Conservation (phyloP, 2,113 vertebrate genomes). For the Tretioscincus oriximinensis region DNA sequence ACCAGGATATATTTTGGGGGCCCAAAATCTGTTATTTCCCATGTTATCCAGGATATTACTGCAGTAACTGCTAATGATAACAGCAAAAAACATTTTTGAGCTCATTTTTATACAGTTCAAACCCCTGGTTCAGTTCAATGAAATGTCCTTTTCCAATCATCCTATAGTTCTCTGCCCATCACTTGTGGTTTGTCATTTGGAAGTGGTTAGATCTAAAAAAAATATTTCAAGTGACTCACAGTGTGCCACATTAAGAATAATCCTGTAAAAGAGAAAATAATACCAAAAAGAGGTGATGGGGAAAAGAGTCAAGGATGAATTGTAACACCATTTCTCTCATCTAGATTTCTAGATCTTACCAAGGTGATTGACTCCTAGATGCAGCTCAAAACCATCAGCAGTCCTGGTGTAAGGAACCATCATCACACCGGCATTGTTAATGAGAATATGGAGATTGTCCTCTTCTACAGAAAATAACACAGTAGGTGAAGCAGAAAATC, state of each 20-base stretch:
- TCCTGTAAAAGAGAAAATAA: not conserved
- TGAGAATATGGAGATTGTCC: slow-evolving; percentile 84
- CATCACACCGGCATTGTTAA: slow-evolving; percentile 95
- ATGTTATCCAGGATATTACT: too few relatives aligned
- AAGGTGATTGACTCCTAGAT: slow-evolving; percentile 91
- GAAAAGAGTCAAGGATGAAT: not conserved
- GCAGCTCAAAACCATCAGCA: slow-evolving; percentile 92
- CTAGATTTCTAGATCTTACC: slow-evolving; percentile 72
- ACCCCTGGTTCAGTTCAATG: too few relatives aligned
- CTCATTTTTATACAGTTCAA: too few relatives aligned
- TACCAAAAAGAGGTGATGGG: not conserved
- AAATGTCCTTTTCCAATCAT: too few relatives aligned
- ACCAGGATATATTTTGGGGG: too few relatives aligned
- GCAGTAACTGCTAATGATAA: too few relatives aligned
- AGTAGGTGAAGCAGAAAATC: not conserved
- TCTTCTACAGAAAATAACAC: slow-evolving; percentile 77
- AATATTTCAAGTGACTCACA: too few relatives aligned
- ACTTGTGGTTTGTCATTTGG: too few relatives aligned
- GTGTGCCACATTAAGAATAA: not conserved
- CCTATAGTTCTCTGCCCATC: too few relatives aligned
- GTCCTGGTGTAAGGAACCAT: slow-evolving; percentile 92
- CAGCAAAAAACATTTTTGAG: too few relatives aligned
- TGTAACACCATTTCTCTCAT: not conserved
- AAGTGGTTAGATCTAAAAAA: too few relatives aligned
- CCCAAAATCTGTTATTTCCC: too few relatives aligned